Evolutionary conservation across 2,797 vertebrate species (phyloP), one percentile per base, ranked within the genome.

Genomic region (Carcharodon carcharias): DNA sequence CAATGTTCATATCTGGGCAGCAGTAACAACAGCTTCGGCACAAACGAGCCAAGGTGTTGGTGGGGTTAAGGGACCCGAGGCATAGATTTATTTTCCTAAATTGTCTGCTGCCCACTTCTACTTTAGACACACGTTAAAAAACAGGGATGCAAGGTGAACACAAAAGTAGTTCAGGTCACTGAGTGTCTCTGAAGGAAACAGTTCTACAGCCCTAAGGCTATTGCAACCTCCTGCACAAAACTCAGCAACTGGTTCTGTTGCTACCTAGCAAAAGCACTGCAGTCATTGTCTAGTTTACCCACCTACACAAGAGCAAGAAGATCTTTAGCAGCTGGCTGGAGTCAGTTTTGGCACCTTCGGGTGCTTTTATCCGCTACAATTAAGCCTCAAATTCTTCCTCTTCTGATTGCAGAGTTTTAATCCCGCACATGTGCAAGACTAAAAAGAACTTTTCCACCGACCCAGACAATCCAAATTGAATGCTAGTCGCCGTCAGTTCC

Each of bases 381-480:
- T 93, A 93, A 93, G 61, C n/a, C 91, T 93, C 61, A 67, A 93
- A 93, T 45, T 67, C 63, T 92, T 92, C 58, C 89, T 63, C 58
- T 61, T 63, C 40, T 93, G 61, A 93, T 65, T 93, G 61, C 56
- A 92, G 18, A 40, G n/a, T 23, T 65, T 61, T 65, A 63, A 93
- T 65, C 61, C 63, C n/a, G 40, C 35, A 67, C 23, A 93, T 45
- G 91, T 93, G 61, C 28, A n/a, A 93, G 91, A 54, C 91, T 40
- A 93, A 65, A 93, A 93, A 93, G 91, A 40, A 67, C 61, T 23
- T 93, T 67, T 93, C 91, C 91, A 93, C 18, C n/a, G 21, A 45
- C 35, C 23, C n/a, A 93, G 63, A 67, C 31, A 67, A 65, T 67
- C n/a, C 91, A 93, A 93, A 40, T 63, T 93, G n/a, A 67, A 93